Base-by-base conservation (phyloP, 2,113 vertebrate species). In the Pardalotus punctatus region DNA sequence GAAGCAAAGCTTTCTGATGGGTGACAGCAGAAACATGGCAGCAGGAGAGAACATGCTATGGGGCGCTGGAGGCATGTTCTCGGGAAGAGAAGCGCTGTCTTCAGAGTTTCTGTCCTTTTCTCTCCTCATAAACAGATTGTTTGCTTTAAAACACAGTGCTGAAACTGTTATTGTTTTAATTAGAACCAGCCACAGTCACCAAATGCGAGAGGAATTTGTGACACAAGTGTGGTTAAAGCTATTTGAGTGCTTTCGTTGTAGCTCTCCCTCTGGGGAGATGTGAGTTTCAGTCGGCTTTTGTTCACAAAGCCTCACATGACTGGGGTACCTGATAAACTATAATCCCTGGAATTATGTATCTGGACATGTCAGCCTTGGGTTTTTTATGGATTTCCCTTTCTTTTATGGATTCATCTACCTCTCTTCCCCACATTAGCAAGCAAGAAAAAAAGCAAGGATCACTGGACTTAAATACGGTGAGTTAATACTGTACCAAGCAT, bases 181-280 rank as follows among this genome's bases (percentile, higher is more conserved):
- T 64, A 65, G 38, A 81, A 74, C 31, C 83, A 94, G 36, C 8
- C 56, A 71, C 53, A 47, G 38, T 27, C 56, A 58, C 50, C 17
- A 54, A 94, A 84, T 51, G 27, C 0, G 4, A 94, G 60, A 74
- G 60, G 91, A 95, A 94, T 80, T 79, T 70, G 29, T 72, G 88
- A 95, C 64, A 84, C 47, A 24, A 97, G 77, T 91, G 50, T 66
- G 58, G 70, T 96, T 80, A 92, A 70, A 95, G 48, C 43, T 93
- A 74, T 93, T 87, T 79, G 51, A 90, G 74, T 38, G 42, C 57
- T 84, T 91, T 95, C 14, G 35, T 73, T 19, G 14, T 5, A 78
- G 54, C 36, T 77, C 17, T 79, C 14, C 60, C 79, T 81, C 66
- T 71, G 54, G 42, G 33, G 36, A 90, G 35, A 60, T 1, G 11